Conservation (phyloP, 2,888 invertebrate species). For the Lepidocyrtoides sp. region DNA sequence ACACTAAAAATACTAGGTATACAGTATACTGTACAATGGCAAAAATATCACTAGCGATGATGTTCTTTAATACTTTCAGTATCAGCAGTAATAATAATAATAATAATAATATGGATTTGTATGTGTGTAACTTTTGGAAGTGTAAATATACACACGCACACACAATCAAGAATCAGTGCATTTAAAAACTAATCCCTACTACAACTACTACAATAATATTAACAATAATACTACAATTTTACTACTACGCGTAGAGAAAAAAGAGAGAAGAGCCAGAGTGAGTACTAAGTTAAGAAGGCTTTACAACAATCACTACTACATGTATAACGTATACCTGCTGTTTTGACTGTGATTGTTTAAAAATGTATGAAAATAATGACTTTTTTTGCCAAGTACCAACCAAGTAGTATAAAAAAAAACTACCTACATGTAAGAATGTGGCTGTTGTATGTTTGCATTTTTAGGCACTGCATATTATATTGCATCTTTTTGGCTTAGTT, state of each 20-base stretch:
- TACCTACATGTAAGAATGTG: background rate
- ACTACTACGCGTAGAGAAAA: slow-evolving; percentile 36
- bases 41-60: too few species aligned
- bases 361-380: slow-evolving; percentile 68
- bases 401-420: background rate
- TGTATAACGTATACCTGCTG: slow-evolving; percentile 24
- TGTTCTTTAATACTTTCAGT: too few species aligned
- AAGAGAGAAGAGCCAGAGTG: background rate
- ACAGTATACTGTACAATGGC: background rate
- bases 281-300: too few species aligned
- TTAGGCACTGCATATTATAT: background rate
- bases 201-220: slow-evolving; percentile 40
- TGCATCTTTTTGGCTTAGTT: background rate
- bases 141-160: slow-evolving; percentile 23
- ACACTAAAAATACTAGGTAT: slow-evolving; percentile 16
- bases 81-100: background rate
- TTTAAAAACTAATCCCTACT: slow-evolving; percentile 46
- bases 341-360: slow-evolving; percentile 69
- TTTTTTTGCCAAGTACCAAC: slow-evolving; percentile 34
- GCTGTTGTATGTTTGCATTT: background rate
- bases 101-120: background rate
- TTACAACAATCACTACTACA: slow-evolving; percentile 14
- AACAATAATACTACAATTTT: slow-evolving; percentile 23
- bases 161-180: slow-evolving; percentile 1
- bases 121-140: slow-evolving; percentile 7